A percentile compares a stretch with the other conserved stretches of the same genome.
Evolutionary conservation across 1,140 invertebrate genomes (phyloP).

Genomic region (Brachionus koreanus): DNA sequence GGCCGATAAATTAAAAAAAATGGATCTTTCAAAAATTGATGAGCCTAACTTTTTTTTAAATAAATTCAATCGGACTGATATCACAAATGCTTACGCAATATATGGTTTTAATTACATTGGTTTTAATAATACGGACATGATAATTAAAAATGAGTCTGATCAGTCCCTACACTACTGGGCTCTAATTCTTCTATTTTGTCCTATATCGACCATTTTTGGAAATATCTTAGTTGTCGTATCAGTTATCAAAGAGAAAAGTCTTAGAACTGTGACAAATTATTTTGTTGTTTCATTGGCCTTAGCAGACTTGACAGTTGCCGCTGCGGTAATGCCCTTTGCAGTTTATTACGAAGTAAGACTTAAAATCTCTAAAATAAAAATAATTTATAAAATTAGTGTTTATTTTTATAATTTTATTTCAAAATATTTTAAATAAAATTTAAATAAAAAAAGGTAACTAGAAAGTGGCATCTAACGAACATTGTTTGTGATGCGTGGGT

Average conservation of each 20-base stretch:
- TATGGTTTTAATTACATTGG: constrained; percentile 24
- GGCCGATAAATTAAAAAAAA: not conserved
- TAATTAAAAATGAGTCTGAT: not conserved
- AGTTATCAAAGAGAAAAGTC: constrained; percentile 73
- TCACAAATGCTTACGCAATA: not conserved
- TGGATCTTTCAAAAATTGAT: not conserved
- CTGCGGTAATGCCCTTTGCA: constrained; percentile 95
- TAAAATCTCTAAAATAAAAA: not conserved
- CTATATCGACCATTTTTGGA: constrained; percentile 87
- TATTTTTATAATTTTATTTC: too few relatives aligned
- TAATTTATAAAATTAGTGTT: not conserved
- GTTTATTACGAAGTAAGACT: constrained; percentile 88
- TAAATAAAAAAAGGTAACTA: constrained; percentile 28
- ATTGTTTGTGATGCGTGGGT: constrained; percentile 97
- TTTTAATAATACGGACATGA: not conserved
- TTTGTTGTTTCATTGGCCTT: constrained; percentile 96
- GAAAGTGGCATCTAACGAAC: constrained; percentile 74
- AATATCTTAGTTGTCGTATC: constrained; percentile 92
- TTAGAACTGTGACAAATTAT: constrained; percentile 94
- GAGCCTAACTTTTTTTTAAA: not conserved
- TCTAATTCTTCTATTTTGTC: constrained; percentile 78
- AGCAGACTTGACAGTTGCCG: constrained; percentile 89
- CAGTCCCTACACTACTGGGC: constrained; percentile 67
- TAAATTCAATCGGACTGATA: not conserved
- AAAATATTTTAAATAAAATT: too few relatives aligned